Evolutionary conservation across 2,888 invertebrate genomes (phyloP), one percentile per base, ranked within the genome.

Genomic region (Calliscelio sp.): DNA sequence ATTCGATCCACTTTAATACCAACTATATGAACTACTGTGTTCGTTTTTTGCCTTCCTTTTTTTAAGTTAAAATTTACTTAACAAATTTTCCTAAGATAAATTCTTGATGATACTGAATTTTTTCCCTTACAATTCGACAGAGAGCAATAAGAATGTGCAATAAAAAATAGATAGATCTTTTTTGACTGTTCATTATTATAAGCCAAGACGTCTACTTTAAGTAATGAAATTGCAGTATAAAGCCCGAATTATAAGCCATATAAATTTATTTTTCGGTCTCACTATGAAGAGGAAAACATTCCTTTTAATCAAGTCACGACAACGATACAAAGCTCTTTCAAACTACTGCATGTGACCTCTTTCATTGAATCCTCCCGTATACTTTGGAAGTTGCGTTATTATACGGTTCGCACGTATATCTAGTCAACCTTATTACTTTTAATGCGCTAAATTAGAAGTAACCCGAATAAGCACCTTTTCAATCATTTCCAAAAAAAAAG

Each of bases 221-320:
- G 41, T 59, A 59, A 71, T 59, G 49, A 59, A 71, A 71, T 22
- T 6, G 38, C 38, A 22, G 38, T 18, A 55, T 35, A 28, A 70
- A 22, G 38, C 18, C 8, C 46, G 38, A 66, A 77, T 66, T n/a
- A 74, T 41, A 38, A 63, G 57, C 20, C 63, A 18, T 73, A 59
- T 24, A 61, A 46, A 73, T 59, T 8, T 73, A 74, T 63, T 74
- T 57, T 61, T 73, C 20, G 20, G 10, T 18, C 38, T 53, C 41
- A 2, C n/a, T 32, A 49, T 66, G 59, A 66, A 77, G 44, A 75
- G 65, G 35, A 65, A 75, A 75, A 55, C 65, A 65, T 75, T 75
- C 75, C 65, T 75, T 75, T 75, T 75, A 75, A 75, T 75, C 75
- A 75, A 65, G 41, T 41, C 32, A 49, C 25, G 57, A 77, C 57